Percentiles rank a stretch among this genome's conserved stretches.
Evolutionary conservation across 2,888 invertebrate species (phyloP).

Genomic region (Crossocerus cetratus): DNA sequence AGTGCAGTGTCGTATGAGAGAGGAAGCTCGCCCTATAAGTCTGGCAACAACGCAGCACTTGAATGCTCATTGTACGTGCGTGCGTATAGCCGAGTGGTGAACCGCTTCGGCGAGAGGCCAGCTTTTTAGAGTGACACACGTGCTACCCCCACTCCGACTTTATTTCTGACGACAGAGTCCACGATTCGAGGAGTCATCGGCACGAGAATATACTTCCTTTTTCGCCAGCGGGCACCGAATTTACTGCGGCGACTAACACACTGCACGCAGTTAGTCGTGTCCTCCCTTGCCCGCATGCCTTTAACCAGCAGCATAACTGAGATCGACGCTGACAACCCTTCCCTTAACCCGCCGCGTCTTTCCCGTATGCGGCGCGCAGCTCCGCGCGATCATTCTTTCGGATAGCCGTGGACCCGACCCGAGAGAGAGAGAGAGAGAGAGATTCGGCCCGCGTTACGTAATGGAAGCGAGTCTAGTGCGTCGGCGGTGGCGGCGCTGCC

Average conservation of each 20-base stretch:
- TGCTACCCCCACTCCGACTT: constrained; percentile 48
- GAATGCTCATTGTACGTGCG: constrained; percentile 48
- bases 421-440: neutral
- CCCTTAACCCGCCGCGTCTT: neutral
- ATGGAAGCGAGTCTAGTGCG: constrained; percentile 1
- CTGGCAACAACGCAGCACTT: constrained; percentile 53
- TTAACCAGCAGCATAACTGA: constrained; percentile 41
- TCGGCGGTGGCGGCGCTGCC: neutral
- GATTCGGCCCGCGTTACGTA: neutral
- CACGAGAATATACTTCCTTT: constrained; percentile 58
- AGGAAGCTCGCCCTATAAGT: constrained; percentile 33
- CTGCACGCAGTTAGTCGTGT: constrained; percentile 24
- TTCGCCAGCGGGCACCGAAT: constrained; percentile 51
- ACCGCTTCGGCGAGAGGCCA: constrained; percentile 34
- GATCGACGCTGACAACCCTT: constrained; percentile 16
- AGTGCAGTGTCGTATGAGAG: constrained; percentile 24
- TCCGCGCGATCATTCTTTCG: neutral
- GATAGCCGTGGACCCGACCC: neutral
- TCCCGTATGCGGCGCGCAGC: neutral
- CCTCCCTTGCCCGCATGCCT: constrained; percentile 20
- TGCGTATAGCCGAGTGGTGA: constrained; percentile 26
- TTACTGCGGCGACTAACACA: constrained; percentile 42
- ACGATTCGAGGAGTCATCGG: constrained; percentile 56
- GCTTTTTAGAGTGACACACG: constrained; percentile 52
- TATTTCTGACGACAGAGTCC: constrained; percentile 56